Base-by-base conservation (phyloP, 2,888 invertebrate genomes). In the Loripinus fragilis region DNA sequence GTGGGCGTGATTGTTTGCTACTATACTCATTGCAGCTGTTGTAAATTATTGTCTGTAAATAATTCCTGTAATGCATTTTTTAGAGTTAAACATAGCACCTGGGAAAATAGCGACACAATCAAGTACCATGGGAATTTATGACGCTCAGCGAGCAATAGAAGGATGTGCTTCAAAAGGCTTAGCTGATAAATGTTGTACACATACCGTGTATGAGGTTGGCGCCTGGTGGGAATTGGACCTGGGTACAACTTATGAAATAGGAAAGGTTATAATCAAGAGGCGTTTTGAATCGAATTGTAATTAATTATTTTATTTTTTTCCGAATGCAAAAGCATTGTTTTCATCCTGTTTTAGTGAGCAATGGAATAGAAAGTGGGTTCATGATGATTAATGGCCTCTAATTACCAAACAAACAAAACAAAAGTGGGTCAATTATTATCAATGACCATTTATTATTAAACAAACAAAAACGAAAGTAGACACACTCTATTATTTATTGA, bases 11-110 rank as follows among this genome's bases (percentile, higher is more conserved):
- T n/a, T n/a, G n/a, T n/a, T n/a, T n/a, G n/a, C n/a, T n/a, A n/a
- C n/a, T n/a, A n/a, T n/a, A n/a, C n/a, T n/a, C n/a, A n/a, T n/a
- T n/a, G n/a, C n/a, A n/a, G n/a, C n/a, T n/a, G n/a, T n/a, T n/a
- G n/a, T n/a, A n/a, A n/a, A n/a, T n/a, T n/a, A n/a, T n/a, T n/a
- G n/a, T n/a, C n/a, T n/a, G n/a, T n/a, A n/a, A n/a, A n/a, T n/a
- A n/a, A 41, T 15, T 15, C 41, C 41, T 15, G 15, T 41, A 41
- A 10, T 41, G 7, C 15, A 41, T 15, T 41, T 41, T 48, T 50
- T 35, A 79, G 79, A 75, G n/a, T 74, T 42, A 38, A 80, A 83
- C 38, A 80, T 83, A 23, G 83, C 83, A 15, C 70, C 78, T 3
- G 83, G 83, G 0, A 83, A 83, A 60, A 42, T 64, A 23, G 74